phyloP scores from a whole-genome alignment of 1,140 invertebrate species.

The Calycopis cecrops region DNA sequence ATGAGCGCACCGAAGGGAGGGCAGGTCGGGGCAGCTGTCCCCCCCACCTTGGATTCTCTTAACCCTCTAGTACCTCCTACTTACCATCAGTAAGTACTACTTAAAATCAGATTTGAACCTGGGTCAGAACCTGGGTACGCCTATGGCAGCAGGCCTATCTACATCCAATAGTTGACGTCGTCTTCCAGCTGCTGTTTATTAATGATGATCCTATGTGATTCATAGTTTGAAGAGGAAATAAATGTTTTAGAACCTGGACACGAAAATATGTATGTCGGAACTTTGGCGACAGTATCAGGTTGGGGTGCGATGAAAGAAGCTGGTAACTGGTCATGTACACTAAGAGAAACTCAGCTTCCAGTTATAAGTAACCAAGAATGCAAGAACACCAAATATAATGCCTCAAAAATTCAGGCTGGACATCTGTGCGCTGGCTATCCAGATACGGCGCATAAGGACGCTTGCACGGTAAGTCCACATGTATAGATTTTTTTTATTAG shows the following conservation, averaged over 20 bases:
- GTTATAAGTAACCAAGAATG: conserved; percentile 86
- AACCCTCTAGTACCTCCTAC: too few species aligned
- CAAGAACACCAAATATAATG: conserved; percentile 84
- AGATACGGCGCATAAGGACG: conserved; percentile 84
- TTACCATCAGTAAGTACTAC: too few species aligned
- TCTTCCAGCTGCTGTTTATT: too few species aligned
- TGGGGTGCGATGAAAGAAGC: conserved; percentile 90
- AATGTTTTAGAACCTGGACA: not conserved
- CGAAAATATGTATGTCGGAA: conserved; percentile 78
- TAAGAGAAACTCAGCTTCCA: conserved; percentile 88
- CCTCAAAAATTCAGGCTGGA: conserved; percentile 87
- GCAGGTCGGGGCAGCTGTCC: too few species aligned
- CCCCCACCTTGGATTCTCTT: too few species aligned
- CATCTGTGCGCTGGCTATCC: conserved; percentile 91
- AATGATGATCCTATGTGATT: not conserved
- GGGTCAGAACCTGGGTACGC: too few species aligned
- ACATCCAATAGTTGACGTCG: too few species aligned
- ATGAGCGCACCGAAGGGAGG: too few species aligned
- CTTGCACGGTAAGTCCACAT: conserved; percentile 81
- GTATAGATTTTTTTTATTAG: conserved; percentile 11
- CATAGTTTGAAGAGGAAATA: not conserved
- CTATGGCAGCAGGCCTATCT: too few species aligned
- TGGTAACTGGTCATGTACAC: conserved; percentile 85
- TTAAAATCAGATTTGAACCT: too few species aligned
- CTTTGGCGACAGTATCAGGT: conserved; percentile 83